A percentile compares a stretch with the other conserved stretches of the same genome.
These are phyloP conservation scores for Callipepla squamata DNA, from an alignment of 2,113 vertebrate genomes.

Conservation along the genomic window DNA sequence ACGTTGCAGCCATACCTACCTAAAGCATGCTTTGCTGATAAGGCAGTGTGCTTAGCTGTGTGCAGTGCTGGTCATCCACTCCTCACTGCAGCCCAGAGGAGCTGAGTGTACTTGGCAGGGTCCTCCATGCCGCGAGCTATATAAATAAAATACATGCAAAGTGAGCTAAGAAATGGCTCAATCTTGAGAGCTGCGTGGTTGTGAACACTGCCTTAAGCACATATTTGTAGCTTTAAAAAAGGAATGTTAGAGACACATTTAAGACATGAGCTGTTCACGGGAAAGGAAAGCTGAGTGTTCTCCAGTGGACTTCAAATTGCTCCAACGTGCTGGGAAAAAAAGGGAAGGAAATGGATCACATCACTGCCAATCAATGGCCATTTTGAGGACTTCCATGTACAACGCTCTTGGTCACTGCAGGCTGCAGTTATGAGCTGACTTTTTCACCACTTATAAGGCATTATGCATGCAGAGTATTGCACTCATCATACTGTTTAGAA, in stretches of 20 bases:
- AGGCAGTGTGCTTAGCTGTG: accelerated
- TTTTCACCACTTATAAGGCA: neutral
- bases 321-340: neutral
- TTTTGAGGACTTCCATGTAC: neutral
- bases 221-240: neutral
- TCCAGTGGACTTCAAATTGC: neutral
- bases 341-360: neutral
- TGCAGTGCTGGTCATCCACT: accelerated
- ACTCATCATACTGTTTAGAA: neutral
- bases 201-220: neutral
- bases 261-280: neutral
- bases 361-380: neutral
- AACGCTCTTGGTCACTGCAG: neutral
- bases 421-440: neutral
- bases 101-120: neutral
- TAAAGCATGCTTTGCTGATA: accelerated
- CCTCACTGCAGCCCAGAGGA: neutral
- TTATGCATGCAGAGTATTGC: neutral
- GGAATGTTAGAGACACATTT: neutral
- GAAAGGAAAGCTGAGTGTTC: neutral
- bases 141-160: neutral
- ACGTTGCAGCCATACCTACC: neutral
- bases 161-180: neutral
- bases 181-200: neutral
- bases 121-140: accelerated